Percentiles rank a stretch among this genome's conserved stretches.
phyloP scores from a whole-genome alignment of 2,797 vertebrate species.

The Leontopithecus rosalia region DNA sequence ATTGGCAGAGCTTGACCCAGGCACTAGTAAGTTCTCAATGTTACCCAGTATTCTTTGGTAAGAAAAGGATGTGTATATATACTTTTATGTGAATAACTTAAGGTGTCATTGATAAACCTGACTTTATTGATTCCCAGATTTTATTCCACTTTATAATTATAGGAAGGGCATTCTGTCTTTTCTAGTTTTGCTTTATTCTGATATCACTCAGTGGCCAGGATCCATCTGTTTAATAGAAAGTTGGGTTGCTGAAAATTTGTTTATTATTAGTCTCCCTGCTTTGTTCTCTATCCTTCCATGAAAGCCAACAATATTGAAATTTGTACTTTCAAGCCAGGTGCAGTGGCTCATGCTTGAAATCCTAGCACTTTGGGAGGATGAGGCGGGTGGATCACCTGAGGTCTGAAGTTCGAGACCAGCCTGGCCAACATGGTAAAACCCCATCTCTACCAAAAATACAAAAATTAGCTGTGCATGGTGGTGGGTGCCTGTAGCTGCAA shows the following conservation, averaged over 20 bases:
- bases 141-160: constrained; percentile 49
- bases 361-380: background rate
- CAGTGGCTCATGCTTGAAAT: background rate
- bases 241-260: constrained; percentile 38
- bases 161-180: background rate
- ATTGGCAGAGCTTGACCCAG: constrained; percentile 85
- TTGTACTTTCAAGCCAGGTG: background rate
- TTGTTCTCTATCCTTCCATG: background rate
- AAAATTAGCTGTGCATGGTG: background rate
- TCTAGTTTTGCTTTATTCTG: background rate
- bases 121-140: constrained; percentile 24
- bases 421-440: background rate
- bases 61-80: constrained; percentile 21
- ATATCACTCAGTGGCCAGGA: constrained; percentile 4
- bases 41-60: constrained; percentile 39
- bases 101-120: constrained; percentile 10
- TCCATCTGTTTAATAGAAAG: constrained; percentile 37
- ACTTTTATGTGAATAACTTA: constrained; percentile 42
- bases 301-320: constrained; percentile 22
- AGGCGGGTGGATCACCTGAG: background rate
- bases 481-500: background rate
- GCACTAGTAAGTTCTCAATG: constrained; percentile 84
- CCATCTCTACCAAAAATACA: background rate
- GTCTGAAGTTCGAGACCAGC: background rate
- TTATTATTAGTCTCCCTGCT: constrained; percentile 1